Conservation (phyloP, 2,113 vertebrate species). For the Dicaeum eximium region DNA sequence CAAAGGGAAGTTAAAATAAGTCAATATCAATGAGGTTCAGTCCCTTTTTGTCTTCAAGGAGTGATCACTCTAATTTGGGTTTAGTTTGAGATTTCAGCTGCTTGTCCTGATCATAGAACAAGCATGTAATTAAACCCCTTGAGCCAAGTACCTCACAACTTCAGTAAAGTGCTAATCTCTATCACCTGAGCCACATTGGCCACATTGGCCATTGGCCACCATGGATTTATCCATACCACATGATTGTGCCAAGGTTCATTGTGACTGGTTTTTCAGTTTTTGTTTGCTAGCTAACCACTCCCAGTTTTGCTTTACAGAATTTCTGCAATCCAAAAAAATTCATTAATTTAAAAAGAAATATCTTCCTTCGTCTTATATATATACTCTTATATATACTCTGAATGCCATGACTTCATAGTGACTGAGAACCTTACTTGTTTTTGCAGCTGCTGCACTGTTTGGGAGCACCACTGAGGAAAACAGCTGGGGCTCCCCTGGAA, state of each 20-base stretch:
- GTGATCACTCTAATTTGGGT: not conserved
- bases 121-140: not conserved
- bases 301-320: not conserved
- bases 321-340: not conserved
- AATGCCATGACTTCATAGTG: not conserved
- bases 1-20: constrained; percentile 43
- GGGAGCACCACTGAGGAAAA: not conserved
- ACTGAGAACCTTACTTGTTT: not conserved
- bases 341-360: not conserved
- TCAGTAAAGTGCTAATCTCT: not conserved
- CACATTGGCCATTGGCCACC: not conserved
- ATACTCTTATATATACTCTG: too few species aligned
- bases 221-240: not conserved
- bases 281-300: not conserved
- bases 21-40: not conserved
- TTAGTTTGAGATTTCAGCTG: not conserved
- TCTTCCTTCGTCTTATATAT: not conserved
- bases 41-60: constrained; percentile 11
- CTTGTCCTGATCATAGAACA: not conserved
- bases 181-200: not conserved
- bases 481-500: not conserved
- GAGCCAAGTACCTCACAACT: not conserved
- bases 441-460: not conserved
- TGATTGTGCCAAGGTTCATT: not conserved
- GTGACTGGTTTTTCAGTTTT: not conserved